Conservation (phyloP, 2,113 vertebrate species). For the Platysternon megacephalum region DNA sequence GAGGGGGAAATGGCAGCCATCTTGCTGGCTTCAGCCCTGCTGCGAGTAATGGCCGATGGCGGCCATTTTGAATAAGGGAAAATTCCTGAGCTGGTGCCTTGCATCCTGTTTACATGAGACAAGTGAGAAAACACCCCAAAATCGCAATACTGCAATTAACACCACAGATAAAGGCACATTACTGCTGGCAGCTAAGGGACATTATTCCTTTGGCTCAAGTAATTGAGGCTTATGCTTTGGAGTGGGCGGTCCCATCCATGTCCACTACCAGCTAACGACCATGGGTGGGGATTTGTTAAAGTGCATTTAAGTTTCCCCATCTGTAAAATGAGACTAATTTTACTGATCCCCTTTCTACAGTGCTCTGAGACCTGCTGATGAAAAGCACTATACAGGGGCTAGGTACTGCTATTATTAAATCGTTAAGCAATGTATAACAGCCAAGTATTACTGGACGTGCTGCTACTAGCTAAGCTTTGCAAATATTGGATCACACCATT, state of each 20-base stretch:
- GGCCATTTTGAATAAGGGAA: not conserved
- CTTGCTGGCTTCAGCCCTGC: not conserved
- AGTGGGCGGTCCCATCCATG: not conserved
- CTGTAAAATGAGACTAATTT: not conserved
- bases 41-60: not conserved
- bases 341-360: not conserved
- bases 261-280: not conserved
- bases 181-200: not conserved
- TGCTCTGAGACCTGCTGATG: not conserved
- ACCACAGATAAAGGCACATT: not conserved
- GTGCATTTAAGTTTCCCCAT: not conserved
- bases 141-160: not conserved
- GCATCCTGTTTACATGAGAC: not conserved
- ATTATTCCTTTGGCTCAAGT: not conserved
- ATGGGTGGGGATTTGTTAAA: not conserved
- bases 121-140: not conserved
- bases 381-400: not conserved
- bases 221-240: not conserved
- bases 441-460: not conserved
- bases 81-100: not conserved
- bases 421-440: not conserved
- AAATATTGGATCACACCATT: not conserved
- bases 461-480: not conserved
- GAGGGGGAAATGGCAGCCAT: not conserved
- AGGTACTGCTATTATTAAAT: not conserved